These are phyloP conservation scores for Drosophila erecta DNA, from an alignment of 1,140 invertebrate genomes.

Conservation along the genomic window DNA sequence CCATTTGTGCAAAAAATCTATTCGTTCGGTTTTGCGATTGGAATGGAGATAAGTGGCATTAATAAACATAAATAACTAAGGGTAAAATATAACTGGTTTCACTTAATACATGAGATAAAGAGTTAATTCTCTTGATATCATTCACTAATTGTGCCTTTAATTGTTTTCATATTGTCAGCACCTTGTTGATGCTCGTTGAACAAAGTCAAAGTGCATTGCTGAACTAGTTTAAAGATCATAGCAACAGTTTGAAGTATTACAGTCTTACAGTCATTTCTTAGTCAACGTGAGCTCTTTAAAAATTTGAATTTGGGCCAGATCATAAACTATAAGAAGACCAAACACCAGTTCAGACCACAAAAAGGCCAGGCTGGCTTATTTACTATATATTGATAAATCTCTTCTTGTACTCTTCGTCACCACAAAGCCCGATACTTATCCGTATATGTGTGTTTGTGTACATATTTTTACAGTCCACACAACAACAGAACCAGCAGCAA, in stretches of 20 bases:
- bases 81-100: no score
- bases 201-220: background rate
- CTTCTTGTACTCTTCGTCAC: constrained; percentile 39
- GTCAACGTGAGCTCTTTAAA: background rate
- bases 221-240: background rate
- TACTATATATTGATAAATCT: constrained; percentile 42
- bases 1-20: constrained; percentile 28
- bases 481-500: constrained; percentile 83
- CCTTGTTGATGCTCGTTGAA: background rate
- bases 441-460: constrained; percentile 59
- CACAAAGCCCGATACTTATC: constrained; percentile 52
- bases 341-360: constrained; percentile 20
- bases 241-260: no score
- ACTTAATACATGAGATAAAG: background rate
- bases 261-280: background rate
- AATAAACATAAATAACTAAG: no score
- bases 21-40: constrained; percentile 9
- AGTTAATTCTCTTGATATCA: background rate
- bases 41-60: background rate
- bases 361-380: constrained; percentile 6
- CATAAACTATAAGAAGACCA: constrained; percentile 17
- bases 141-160: background rate
- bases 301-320: constrained; percentile 9
- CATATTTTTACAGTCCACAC: constrained; percentile 78
- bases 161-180: background rate